phyloP scores from a whole-genome alignment of 2,888 invertebrate species.

The Ecliptopera silaceata region DNA sequence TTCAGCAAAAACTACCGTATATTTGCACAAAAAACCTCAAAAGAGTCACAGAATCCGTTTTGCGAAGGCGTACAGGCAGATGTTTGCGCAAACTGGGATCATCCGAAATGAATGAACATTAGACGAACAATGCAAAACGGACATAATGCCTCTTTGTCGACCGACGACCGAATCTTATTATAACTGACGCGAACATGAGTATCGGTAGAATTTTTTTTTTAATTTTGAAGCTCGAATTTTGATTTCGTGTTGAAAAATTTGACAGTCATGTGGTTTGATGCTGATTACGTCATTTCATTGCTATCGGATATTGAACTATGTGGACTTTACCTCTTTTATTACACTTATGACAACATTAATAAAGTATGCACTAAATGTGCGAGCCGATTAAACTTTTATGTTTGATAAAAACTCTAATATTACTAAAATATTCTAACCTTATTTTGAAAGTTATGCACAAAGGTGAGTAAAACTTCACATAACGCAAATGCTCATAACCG shows the following conservation, averaged over 20 bases:
- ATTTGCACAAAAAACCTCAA: conserved; percentile 33
- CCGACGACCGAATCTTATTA: conserved; percentile 63
- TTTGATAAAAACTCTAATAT: no score
- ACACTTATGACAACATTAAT: no score
- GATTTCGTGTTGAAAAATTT: conserved; percentile 11
- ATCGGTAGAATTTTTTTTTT: conserved; percentile 28
- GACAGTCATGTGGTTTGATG: conserved; percentile 10
- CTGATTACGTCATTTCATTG: neutral
- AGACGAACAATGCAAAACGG: conserved; percentile 55
- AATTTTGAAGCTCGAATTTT: conserved; percentile 27
- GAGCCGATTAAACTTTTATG: no score
- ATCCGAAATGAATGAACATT: conserved; percentile 50
- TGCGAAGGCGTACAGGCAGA: conserved; percentile 59
- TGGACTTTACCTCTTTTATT: neutral
- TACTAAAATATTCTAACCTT: neutral
- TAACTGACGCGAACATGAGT: conserved; percentile 58
- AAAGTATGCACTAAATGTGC: no score
- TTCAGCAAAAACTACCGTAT: conserved; percentile 30
- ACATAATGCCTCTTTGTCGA: conserved; percentile 62
- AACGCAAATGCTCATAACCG: conserved; percentile 43
- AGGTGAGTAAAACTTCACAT: neutral
- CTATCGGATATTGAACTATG: neutral
- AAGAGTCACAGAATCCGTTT: conserved; percentile 22
- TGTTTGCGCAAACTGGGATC: conserved; percentile 60
- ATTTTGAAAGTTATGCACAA: neutral